Conservation (phyloP, 2,888 invertebrate genomes). For the Tetropium fuscum region DNA sequence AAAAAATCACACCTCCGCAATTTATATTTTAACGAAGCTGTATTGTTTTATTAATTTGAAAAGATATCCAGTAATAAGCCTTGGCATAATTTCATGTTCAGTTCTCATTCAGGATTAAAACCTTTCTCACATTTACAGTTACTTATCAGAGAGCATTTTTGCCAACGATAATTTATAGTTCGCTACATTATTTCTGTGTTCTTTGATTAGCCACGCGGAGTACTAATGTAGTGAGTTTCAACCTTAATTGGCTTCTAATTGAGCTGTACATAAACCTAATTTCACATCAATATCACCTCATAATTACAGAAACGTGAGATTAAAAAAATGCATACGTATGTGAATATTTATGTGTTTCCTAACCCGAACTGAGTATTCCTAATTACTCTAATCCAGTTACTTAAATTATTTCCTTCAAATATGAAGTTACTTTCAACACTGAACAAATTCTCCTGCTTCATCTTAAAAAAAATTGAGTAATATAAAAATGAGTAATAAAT, state of each 20-base stretch:
- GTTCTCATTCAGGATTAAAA: conserved; percentile 7
- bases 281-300: conserved; percentile 8
- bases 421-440: no score
- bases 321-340: no score
- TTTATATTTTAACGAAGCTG: not conserved
- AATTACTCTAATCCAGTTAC: no score
- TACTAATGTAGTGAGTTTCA: conserved; percentile 35
- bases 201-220: conserved; percentile 30
- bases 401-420: no score
- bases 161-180: conserved; percentile 34
- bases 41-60: conserved; percentile 13
- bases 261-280: conserved; percentile 23
- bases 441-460: no score
- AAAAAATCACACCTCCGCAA: conserved; percentile 18
- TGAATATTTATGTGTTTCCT: no score
- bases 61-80: conserved; percentile 18
- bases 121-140: conserved; percentile 26
- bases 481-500: no score
- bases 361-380: no score
- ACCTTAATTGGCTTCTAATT: conserved; percentile 35
- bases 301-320: no score
- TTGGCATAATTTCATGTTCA: conserved; percentile 24
- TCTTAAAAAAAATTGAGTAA: no score
- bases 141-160: conserved; percentile 33
- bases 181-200: conserved; percentile 17